Conservation (phyloP, 2,113 vertebrate species). For the Paramormyrops kingsleyae region DNA sequence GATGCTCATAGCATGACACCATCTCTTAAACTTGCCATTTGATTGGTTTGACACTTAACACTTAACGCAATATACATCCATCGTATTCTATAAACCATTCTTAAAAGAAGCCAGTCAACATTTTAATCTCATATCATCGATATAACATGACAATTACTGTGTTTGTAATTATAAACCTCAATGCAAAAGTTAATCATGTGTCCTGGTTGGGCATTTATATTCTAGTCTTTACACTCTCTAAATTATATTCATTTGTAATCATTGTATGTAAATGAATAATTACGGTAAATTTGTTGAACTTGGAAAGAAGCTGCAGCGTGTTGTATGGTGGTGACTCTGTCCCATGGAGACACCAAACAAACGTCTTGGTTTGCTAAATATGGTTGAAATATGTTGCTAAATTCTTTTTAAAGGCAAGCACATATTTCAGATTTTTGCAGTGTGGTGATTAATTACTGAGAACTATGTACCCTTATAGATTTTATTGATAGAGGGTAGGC, state of each 20-base stretch:
- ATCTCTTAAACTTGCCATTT: slow-evolving; percentile 8
- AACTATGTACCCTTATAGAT: neutral
- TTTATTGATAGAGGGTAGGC: neutral
- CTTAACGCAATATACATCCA: neutral
- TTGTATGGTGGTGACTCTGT: neutral
- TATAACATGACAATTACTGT: slow-evolving; percentile 15
- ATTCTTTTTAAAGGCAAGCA: neutral
- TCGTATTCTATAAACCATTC: slow-evolving; percentile 8
- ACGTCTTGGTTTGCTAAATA: neutral
- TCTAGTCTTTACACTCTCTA: neutral
- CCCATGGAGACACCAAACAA: neutral
- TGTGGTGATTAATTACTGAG: neutral
- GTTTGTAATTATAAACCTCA: slow-evolving; percentile 20
- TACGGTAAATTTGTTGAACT: neutral
- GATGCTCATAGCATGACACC: neutral
- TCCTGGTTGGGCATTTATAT: neutral
- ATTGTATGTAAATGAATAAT: neutral
- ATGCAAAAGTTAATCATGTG: slow-evolving; percentile 8
- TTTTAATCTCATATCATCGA: slow-evolving; percentile 8
- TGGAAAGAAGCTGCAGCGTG: neutral
- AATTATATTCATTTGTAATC: neutral
- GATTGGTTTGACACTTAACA: slow-evolving; percentile 8
- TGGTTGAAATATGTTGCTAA: neutral
- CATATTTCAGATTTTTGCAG: neutral
- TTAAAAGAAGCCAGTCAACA: neutral